Percentiles rank a stretch among this genome's conserved stretches.
phyloP scores from a whole-genome alignment of 2,797 vertebrate species.

The Malurus splendens region DNA sequence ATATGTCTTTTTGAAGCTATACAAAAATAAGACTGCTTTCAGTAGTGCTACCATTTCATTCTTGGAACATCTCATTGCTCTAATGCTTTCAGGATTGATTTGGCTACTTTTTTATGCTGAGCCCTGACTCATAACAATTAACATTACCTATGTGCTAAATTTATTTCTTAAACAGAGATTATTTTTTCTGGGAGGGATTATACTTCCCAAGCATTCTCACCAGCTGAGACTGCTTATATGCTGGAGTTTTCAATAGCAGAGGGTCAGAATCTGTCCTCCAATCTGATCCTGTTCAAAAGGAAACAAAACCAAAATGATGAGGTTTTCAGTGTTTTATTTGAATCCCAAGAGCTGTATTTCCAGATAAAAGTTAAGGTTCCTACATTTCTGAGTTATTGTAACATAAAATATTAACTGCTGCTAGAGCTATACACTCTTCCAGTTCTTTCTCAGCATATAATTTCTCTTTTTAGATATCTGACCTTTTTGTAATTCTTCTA shows the following conservation, averaged over 20 bases:
- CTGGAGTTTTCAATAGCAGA: neutral
- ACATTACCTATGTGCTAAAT: neutral
- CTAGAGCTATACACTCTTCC: neutral
- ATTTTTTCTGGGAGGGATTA: neutral
- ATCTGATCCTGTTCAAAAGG: neutral
- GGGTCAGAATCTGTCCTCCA: neutral
- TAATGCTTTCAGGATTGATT: neutral
- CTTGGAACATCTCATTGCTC: neutral
- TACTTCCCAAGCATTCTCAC: neutral
- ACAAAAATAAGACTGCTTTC: neutral
- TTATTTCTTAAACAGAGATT: neutral
- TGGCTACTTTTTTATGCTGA: neutral
- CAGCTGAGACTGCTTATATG: neutral
- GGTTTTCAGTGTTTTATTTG: neutral
- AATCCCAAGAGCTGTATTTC: neutral
- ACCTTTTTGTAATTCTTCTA: conserved; percentile 49
- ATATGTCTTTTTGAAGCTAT: neutral
- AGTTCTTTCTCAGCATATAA: conserved; percentile 1
- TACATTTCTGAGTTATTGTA: conserved; percentile 39
- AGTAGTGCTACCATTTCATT: neutral
- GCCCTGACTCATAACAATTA: conserved; percentile 19
- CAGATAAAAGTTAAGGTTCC: neutral
- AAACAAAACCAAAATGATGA: neutral
- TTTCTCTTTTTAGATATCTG: conserved; percentile 47
- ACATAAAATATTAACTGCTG: conserved; percentile 48